Percentiles rank a stretch among this genome's conserved stretches.
phyloP scores from a whole-genome alignment of 2,113 vertebrate species.

The Sphyrna mokarran region DNA sequence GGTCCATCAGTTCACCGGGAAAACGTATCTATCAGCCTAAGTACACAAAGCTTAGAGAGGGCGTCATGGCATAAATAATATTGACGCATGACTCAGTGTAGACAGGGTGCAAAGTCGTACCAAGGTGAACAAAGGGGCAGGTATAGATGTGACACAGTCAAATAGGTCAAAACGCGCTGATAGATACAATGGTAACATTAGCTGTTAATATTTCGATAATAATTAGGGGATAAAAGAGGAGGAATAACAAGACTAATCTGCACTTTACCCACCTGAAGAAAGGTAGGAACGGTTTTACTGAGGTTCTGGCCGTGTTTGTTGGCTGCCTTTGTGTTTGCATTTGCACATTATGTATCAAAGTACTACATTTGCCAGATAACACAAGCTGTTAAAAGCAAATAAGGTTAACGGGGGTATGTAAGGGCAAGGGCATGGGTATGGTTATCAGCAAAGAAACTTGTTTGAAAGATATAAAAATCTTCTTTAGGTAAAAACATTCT shows the following conservation, averaged over 20 bases:
- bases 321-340: constrained; percentile 58
- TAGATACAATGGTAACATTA: constrained; percentile 48
- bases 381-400: constrained; percentile 54
- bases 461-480: background rate
- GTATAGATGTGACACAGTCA: constrained; percentile 47
- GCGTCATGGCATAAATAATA: constrained; percentile 45
- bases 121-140: constrained; percentile 49
- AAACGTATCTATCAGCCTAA: constrained; percentile 43
- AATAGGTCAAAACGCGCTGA: constrained; percentile 48
- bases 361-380: constrained; percentile 71
- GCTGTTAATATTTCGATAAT: constrained; percentile 41
- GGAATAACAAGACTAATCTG: constrained; percentile 54
- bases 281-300: constrained; percentile 57
- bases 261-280: constrained; percentile 61
- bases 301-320: constrained; percentile 54
- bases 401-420: constrained; percentile 62
- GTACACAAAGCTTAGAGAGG: constrained; percentile 41
- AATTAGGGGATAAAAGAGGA: constrained; percentile 66
- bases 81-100: constrained; percentile 49
- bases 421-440: background rate
- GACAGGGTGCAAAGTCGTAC: constrained; percentile 42
- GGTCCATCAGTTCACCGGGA: constrained; percentile 43
- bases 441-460: background rate
- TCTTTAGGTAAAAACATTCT: background rate
- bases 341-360: constrained; percentile 63